Conservation (phyloP, 2,113 vertebrate species). For the Porphyrio hochstetteri region DNA sequence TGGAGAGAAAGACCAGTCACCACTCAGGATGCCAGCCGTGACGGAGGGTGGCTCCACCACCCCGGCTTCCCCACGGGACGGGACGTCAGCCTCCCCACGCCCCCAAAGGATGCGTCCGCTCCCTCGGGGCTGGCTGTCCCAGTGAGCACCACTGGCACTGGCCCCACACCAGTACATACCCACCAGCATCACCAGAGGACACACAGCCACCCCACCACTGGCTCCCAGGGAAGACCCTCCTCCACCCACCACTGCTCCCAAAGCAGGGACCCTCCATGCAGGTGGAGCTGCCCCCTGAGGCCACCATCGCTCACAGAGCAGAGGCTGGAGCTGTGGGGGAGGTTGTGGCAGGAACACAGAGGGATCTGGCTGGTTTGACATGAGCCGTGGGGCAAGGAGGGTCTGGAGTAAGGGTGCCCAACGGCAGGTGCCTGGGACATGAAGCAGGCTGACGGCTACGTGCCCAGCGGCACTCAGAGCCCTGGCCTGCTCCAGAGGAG, state of each 20-base stretch:
- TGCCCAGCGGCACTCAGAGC: neutral
- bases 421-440: neutral
- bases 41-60: neutral
- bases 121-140: neutral
- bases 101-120: accelerated
- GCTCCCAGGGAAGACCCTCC: neutral
- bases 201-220: neutral
- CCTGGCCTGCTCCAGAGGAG: neutral
- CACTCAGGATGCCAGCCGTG: accelerated
- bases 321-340: neutral
- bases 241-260: neutral
- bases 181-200: accelerated
- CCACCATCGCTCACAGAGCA: accelerated
- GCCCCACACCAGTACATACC: neutral
- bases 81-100: accelerated
- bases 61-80: accelerated
- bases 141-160: accelerated
- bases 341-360: neutral
- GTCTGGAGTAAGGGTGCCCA: neutral
- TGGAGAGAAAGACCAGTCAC: neutral
- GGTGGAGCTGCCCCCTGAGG: neutral
- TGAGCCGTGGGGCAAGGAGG: accelerated
- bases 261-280: accelerated
- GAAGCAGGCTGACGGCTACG: neutral
- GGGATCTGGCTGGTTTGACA: neutral